Conservation (phyloP, 2,113 vertebrate species). For the Bucco capensis region DNA sequence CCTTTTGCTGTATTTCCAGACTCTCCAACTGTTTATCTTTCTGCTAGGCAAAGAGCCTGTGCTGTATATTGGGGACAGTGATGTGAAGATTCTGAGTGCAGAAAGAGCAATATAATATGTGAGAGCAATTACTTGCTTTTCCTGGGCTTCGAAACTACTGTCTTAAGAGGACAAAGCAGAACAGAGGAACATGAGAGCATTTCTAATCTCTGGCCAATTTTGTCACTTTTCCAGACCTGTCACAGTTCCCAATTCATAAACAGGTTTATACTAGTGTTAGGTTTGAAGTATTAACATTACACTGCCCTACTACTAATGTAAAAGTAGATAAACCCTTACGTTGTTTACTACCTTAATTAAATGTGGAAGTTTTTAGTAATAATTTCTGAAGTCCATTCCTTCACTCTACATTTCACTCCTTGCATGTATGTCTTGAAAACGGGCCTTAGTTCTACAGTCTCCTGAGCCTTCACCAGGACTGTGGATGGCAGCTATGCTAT, state of each 20-base stretch:
- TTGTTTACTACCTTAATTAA: background rate
- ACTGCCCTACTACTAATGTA: background rate
- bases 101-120: background rate
- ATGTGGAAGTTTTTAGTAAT: fast-evolving
- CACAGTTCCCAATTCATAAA: background rate
- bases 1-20: background rate
- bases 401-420: background rate
- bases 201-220: background rate
- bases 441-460: background rate
- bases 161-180: background rate
- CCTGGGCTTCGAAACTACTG: background rate
- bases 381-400: background rate
- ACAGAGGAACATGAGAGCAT: background rate
- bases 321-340: background rate
- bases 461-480: background rate
- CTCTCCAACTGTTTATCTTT: background rate
- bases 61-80: background rate
- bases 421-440: background rate
- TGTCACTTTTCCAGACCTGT: background rate
- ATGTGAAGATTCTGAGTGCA: background rate
- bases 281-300: background rate
- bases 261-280: background rate
- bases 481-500: background rate
- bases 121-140: background rate
- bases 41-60: background rate